phyloP scores from a whole-genome alignment of 1,140 invertebrate species.

The Drosophila sproati region DNA sequence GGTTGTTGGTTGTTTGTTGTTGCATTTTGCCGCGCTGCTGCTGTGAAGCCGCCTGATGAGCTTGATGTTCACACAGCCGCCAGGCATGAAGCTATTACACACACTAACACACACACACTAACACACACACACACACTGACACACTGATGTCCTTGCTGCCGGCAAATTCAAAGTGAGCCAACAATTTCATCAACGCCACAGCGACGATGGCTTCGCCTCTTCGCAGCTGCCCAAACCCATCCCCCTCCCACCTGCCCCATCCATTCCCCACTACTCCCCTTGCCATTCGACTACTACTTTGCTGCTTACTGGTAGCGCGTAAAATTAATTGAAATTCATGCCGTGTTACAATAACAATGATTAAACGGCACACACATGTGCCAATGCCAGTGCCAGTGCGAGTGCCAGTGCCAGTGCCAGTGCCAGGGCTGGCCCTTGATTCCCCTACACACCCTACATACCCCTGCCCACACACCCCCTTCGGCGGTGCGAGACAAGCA shows the following conservation, averaged over 20 bases:
- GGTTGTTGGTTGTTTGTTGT: constrained; percentile 5
- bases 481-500: not conserved
- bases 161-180: constrained; percentile 81
- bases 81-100: constrained; percentile 82
- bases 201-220: constrained; percentile 50
- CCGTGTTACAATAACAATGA: constrained; percentile 82
- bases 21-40: constrained; percentile 44
- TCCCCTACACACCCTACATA: not conserved
- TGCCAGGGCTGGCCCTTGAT: constrained; percentile 56
- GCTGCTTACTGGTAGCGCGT: constrained; percentile 67
- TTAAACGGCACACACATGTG: constrained; percentile 72
- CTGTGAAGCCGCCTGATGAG: constrained; percentile 62
- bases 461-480: no score
- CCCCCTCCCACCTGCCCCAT: not conserved
- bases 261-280: not conserved
- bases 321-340: constrained; percentile 83
- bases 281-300: constrained; percentile 15
- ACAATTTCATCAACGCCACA: constrained; percentile 81
- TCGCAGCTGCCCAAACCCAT: not conserved
- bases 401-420: constrained; percentile 41
- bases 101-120: constrained; percentile 25
- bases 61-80: constrained; percentile 84
- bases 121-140: not conserved
- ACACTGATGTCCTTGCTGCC: constrained; percentile 75
- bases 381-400: constrained; percentile 20